Evolutionary conservation across 2,888 invertebrate genomes (phyloP), one percentile per base, ranked within the genome.

Genomic region (Trichogramma dendrolimi): DNA sequence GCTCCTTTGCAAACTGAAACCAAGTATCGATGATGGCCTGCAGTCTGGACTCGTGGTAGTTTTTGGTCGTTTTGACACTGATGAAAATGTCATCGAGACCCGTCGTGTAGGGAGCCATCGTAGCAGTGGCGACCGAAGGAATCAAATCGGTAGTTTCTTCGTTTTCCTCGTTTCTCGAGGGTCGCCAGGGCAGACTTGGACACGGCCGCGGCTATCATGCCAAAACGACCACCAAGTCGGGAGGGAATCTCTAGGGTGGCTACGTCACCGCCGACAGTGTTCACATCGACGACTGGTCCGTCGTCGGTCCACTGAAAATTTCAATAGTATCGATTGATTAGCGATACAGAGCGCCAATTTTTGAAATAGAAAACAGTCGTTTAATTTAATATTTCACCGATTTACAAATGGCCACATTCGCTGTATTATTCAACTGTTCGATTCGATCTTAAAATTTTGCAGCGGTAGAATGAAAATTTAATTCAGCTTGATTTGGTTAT

Each of bases 61-160:
- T 87, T 78, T 88, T 87, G 61, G 96, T 92, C 67, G 96, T 96
- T 83, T 97, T 97, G 60, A 97, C 94, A 82, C 93, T 93, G 79
- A 96, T 92, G 81, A 95, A 96, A 74, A 96, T 85, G 81, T 96
- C 94, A 81, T 91, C 86, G 71, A 94, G 81, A 71, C 85, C 86
- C 69, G 90, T 88, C 68, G 87, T 85, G 65, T 85, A 85, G 63
- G 87, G 85, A 70, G 83, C 79, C 70, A 80, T 77, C 42, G 81
- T 82, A 58, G 81, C 81, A 11, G 81, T 81, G 58, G 79, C 77
- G 58, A 76, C 71, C 66, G 77, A 72, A 27, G 75, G 74, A 43
- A 76, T 75, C 61, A 74, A 72, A 55, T 74, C 71, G 39, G 76
- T 75, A 49, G 72, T 72, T 27, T 76, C 78, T 62, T 64, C 67